Base-by-base conservation (phyloP, 2,797 vertebrate genomes). In the Pangasius djambal region DNA sequence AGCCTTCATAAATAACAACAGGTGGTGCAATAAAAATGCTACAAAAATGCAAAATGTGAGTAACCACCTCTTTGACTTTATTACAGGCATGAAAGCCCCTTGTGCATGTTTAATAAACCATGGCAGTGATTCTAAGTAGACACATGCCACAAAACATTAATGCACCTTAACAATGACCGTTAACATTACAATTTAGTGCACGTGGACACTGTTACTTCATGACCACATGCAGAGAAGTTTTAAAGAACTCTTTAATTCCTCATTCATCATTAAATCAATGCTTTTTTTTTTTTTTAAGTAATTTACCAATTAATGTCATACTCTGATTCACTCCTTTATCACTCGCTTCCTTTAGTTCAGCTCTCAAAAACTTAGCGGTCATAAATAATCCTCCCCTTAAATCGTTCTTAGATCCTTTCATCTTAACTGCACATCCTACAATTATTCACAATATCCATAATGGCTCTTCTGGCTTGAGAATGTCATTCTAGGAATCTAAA, bases 381-480 rank as follows among this genome's bases (percentile, higher is more conserved):
- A 78, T 52, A 59, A 82, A 82, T 59, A 82, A 37, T 37, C 31
- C 20, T 13, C 12, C 22, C 22, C 25, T 63, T 83, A n/a, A 63
- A 48, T 65, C 7, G 4, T 83, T 83, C 81, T 83, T n/a, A 63
- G 34, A 63, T 65, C 15, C 20, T 59, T 81, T 82, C 61, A 82
- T 82, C 34, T 57, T 20, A 57, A 40, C 31, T 40, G 31, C 37
- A 18, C 31, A 37, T 82, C 55, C 50, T 78, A 78, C 31, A 65
- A 10, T 83, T 48, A 65, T n/a, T 59, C 25, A 44, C 13, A 65
- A 63, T 83, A 48, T 65, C 40, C 22, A 28, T 63, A 63, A 83
- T 44, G 37, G 20, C 34, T 44, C 20, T 59, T 57, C 57, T 82
- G 57, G 55, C 57, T 59, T 4, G 34, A 59, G 31, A 59, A 20